Evolutionary conservation across 2,888 invertebrate genomes (phyloP), one percentile per base, ranked within the genome.

Genomic region (Sphaeridia pumilis): DNA sequence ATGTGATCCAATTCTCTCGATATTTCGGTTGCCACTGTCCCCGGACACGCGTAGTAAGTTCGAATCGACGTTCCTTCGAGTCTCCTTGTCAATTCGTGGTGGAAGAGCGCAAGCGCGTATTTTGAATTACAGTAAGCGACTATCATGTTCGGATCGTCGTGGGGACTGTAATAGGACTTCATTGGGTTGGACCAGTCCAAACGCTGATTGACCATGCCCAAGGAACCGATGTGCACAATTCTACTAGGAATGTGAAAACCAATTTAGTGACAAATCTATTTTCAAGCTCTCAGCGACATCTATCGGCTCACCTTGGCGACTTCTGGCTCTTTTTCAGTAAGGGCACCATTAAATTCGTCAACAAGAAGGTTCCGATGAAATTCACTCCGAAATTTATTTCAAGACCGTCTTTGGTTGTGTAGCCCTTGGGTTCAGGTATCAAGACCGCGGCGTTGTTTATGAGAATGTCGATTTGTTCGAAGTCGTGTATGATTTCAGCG

Each of bases 21-120:
- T 12, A 63, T 27, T 10, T 58, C 58, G 1, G 63, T 58, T 7
- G 46, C 25, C 1, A 60, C 59, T 14, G 58, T 44, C 42, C 63
- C 63, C 1, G 63, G 63, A 36, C 61, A 61, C 4, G 58, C 34
- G 10, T 50, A 47, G 25, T 61, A 59, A 4, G 55, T 52, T 25
- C 51, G 24, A 20, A 42, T 12, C 4, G 17, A 17, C 4, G 45
- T 55, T 7, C 56, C 54, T 24, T 52, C n/a, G 12, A 68, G 57
- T 47, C 65, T 57, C 36, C 61, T 61, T 14, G 67, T 65, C 36
- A 71, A 59, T 55, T 70, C 69, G 28, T 60, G 58, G 3, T 66
- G 67, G 49, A 71, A 70, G n/a, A 71, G 62, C 7, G 69, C 61
- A 53, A 69, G 69, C 4, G 70, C 70, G n/a, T 71, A 59, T 59